Base-by-base conservation (phyloP, 1,140 invertebrate genomes). In the Pantala flavescens region DNA sequence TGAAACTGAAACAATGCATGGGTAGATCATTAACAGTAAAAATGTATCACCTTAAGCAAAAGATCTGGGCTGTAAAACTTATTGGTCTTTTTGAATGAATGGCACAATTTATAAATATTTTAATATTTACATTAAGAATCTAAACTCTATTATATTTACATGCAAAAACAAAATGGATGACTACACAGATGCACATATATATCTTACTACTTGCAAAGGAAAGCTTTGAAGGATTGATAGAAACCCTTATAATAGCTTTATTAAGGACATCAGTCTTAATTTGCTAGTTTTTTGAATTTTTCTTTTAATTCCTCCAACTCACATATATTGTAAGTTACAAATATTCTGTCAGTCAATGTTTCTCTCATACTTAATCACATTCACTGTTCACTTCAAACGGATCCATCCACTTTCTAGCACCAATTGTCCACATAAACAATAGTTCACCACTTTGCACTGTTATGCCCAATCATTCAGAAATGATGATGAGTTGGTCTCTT, bases 401-500 rank as follows among this genome's bases (percentile, higher is more conserved):
- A 19, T 63, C n/a, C 49, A 63, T 21, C 49, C 49, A 63, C 49
- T 63, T 21, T 21, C 49, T 63, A 63, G 49, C 49, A 63, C 49
- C 49, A 63, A 19, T 63, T 63, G 49, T 63, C 49, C 49, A 63
- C n/a, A 19, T 63, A 3, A 63, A 63, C 14, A 63, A 63, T 21
- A 63, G n/a, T 63, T 63, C 14, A 21, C 49, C 49, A 63, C 49
- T 63, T 21, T 63, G 49, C 49, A 63, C 49, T 63, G 49, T 63
- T 36, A 36, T 36, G n/a, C 49, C 49, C n/a, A 7, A 16, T 19
- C n/a, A 63, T 16, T 63, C n/a, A 63, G 14, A 63, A 19, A 21
- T 63, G 49, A 63, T 63, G 49, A 21, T 63, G 49, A 63, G 49
- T 63, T 63, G 49, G 49, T 63, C 49, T 63, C 49, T 63, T 63